Percentiles rank a stretch among this genome's conserved stretches.
Conservation (phyloP, 2,888 invertebrate species). For the Thalpophila matura region DNA sequence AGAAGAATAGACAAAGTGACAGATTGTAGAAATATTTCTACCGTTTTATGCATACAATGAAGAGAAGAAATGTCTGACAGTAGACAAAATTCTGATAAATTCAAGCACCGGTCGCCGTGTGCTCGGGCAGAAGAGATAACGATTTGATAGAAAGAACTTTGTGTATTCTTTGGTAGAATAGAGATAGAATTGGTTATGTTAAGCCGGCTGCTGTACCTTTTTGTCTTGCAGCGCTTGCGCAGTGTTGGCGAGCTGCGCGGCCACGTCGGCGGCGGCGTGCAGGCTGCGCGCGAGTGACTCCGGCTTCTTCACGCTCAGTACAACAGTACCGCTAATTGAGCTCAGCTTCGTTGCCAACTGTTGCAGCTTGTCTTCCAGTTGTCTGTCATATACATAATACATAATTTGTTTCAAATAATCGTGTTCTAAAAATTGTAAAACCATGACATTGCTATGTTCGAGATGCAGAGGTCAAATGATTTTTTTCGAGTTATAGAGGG, state of each 20-base stretch:
- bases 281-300: constrained; percentile 67
- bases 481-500: too few species aligned
- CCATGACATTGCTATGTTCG: too few species aligned
- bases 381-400: constrained; percentile 56
- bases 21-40: too few species aligned
- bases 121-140: too few species aligned
- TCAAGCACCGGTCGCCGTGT: background rate
- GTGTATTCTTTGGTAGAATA: too few species aligned
- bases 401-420: too few species aligned
- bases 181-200: too few species aligned
- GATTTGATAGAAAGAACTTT: too few species aligned
- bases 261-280: constrained; percentile 65
- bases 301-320: constrained; percentile 65
- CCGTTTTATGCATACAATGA: too few species aligned
- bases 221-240: constrained; percentile 66
- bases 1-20: too few species aligned
- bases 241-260: constrained; percentile 65
- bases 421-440: too few species aligned
- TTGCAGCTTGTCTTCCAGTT: constrained; percentile 71
- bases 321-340: constrained; percentile 66
- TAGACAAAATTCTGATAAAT: background rate
- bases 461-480: too few species aligned
- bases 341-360: constrained; percentile 72
- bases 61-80: background rate
- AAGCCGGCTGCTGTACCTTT: constrained; percentile 24